Base-by-base conservation (phyloP, 2,113 vertebrate genomes). In the Rhinopomastus cyanomelas region DNA sequence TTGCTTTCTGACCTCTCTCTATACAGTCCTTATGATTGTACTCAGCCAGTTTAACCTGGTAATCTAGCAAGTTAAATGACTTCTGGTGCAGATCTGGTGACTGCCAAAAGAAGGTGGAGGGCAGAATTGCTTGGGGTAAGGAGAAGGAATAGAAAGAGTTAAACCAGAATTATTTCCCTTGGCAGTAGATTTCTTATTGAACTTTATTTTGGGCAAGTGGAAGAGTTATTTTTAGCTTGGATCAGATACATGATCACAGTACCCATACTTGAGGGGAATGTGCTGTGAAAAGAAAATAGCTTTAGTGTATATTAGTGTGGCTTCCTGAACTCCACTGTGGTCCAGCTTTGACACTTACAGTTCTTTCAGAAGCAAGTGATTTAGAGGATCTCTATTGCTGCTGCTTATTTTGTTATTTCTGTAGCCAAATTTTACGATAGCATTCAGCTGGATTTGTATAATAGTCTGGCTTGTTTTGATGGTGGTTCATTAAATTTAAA, bases 151-250 rank as follows among this genome's bases (percentile, higher is more conserved):
- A 73, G 36, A 29, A 19, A 51, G 7, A 2, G 37, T 29, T 34
- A 12, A 12, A 18, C 0, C 1, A 29, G 7, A 14, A 7, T 8
- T 15, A 27, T 55, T 65, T 53, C 21, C 32, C 11, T n/a, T 57
- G 34, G 29, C 25, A 30, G 37, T 32, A 79, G 34, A 30, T 75
- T 84, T 51, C 62, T 32, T 6, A n/a, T 73, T 15, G n/a, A 71
- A 42, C 29, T 68, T 44, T 67, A 3, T 32, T 77, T 39, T 56
- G 34, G 29, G 42, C 18, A 81, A 68, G 3, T 53, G 7, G 25
- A 73, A 59, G 49, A n/a, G 29, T 15, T 60, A 20, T 23, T 77
- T 85, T 74, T 71, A 55, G 7, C 9, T 64, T 56, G 9, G 25
- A 16, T 75, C 27, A 49, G 15, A 75, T 48, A 52, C 2, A 2